phyloP scores from a whole-genome alignment of 2,797 vertebrate species.

The Falco novaeseelandiae region DNA sequence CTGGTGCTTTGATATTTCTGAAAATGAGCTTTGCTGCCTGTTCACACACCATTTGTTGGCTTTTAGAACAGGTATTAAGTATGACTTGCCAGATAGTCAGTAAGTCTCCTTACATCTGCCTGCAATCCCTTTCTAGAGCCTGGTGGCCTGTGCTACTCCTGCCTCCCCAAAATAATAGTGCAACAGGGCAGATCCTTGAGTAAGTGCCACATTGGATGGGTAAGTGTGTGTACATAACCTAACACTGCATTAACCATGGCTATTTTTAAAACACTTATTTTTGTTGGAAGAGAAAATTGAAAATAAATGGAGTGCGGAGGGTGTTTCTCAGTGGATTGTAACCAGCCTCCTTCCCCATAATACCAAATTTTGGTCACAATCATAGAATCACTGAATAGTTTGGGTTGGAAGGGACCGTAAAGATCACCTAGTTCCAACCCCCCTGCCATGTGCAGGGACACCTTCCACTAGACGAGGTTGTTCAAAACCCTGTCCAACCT shows the following conservation, averaged over 20 bases:
- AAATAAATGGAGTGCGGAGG: neutral
- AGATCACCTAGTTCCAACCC: no score
- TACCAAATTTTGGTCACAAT: neutral
- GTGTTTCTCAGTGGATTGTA: neutral
- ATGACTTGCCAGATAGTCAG: slow-evolving; percentile 4
- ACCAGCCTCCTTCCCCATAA: neutral
- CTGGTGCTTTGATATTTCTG: slow-evolving; percentile 44
- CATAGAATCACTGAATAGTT: no score
- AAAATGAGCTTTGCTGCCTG: slow-evolving; percentile 35
- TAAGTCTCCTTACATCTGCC: neutral
- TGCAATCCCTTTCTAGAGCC: neutral
- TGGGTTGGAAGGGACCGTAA: no score
- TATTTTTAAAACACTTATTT: neutral
- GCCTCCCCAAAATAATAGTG: neutral
- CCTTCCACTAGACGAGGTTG: no score
- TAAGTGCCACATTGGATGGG: neutral
- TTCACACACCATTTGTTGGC: slow-evolving; percentile 24
- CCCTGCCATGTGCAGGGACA: no score
- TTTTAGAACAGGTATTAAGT: slow-evolving; percentile 26
- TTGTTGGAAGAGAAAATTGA: neutral
- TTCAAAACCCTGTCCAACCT: no score
- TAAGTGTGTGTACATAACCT: neutral
- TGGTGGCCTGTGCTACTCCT: neutral
- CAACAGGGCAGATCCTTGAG: neutral
- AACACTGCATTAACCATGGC: neutral